Conservation (phyloP, 2,113 vertebrate genomes). For the Gambusia affinis region DNA sequence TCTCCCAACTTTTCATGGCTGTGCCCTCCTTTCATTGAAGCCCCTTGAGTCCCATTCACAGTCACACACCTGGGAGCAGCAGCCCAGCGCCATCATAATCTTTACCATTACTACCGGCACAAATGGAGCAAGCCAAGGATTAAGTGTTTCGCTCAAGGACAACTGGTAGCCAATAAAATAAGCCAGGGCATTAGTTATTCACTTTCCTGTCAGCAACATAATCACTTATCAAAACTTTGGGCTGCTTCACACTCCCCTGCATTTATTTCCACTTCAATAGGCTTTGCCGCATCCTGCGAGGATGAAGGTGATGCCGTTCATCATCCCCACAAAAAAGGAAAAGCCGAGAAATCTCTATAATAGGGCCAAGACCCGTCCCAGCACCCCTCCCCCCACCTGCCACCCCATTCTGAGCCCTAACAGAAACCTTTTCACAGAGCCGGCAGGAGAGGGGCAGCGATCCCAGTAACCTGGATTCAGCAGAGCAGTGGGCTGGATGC, state of each 20-base stretch:
- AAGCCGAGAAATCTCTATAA: conserved; percentile 30
- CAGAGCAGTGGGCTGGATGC: conserved; percentile 41
- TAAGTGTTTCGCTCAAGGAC: conserved; percentile 59
- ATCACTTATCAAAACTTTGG: conserved; percentile 42
- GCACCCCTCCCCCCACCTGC: conserved; percentile 37
- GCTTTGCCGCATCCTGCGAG: conserved; percentile 41
- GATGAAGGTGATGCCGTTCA: conserved; percentile 30
- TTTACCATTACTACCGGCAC: conserved; percentile 13
- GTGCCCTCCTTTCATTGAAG: background rate
- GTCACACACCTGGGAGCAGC: conserved; percentile 43
- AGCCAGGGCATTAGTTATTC: conserved; percentile 36
- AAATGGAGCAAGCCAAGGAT: conserved; percentile 39
- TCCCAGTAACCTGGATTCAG: conserved; percentile 55
- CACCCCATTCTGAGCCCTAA: conserved; percentile 45
- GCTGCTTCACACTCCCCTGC: conserved; percentile 1
- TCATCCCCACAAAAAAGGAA: conserved; percentile 28
- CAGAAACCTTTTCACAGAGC: conserved; percentile 42
- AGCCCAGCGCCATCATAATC: conserved; percentile 43
- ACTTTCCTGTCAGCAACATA: conserved; percentile 33
- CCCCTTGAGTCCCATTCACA: conserved; percentile 39
- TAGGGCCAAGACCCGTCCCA: conserved; percentile 17
- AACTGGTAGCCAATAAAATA: conserved; percentile 24
- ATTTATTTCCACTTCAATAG: conserved; percentile 33
- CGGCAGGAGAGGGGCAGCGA: conserved; percentile 29
- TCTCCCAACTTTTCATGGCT: conserved; percentile 10